phyloP scores from a whole-genome alignment of 2,888 invertebrate species.

The Cantharis nigra region DNA sequence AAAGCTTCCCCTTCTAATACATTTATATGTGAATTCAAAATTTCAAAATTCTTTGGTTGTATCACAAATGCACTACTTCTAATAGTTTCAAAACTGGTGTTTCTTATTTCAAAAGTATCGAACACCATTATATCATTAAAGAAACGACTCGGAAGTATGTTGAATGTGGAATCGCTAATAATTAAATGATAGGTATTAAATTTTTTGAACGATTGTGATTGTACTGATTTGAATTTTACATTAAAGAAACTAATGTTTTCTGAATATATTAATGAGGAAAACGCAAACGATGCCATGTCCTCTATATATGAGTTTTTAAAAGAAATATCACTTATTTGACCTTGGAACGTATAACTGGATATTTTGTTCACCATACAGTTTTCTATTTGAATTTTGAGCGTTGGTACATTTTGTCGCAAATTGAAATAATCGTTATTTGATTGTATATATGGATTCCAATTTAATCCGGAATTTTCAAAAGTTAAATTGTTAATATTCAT shows the following conservation, averaged over 20 bases:
- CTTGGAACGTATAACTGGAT: constrained; percentile 67
- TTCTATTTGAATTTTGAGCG: constrained; percentile 53
- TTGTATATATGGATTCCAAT: constrained; percentile 57
- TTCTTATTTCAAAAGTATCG: constrained; percentile 67
- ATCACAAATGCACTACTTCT: constrained; percentile 73
- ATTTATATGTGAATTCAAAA: constrained; percentile 64
- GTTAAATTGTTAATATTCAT: constrained; percentile 65
- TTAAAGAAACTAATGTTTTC: constrained; percentile 67
- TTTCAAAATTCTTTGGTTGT: constrained; percentile 65
- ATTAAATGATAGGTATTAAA: constrained; percentile 71
- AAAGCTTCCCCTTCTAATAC: constrained; percentile 70
- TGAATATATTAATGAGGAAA: constrained; percentile 65
- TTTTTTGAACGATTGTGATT: constrained; percentile 78
- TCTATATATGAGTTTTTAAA: constrained; percentile 67
- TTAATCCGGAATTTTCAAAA: constrained; percentile 65
- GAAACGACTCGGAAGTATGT: constrained; percentile 68
- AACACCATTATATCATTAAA: constrained; percentile 75
- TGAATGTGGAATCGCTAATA: constrained; percentile 65
- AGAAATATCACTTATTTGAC: constrained; percentile 70
- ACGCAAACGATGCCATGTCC: constrained; percentile 71
- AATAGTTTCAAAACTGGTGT: constrained; percentile 66
- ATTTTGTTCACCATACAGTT: constrained; percentile 56
- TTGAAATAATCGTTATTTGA: constrained; percentile 42
- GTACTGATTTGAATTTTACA: constrained; percentile 64
- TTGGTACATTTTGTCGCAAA: constrained; percentile 47